phyloP scores from a whole-genome alignment of 2,797 vertebrate genomes.

The Sebastes vulpes region DNA sequence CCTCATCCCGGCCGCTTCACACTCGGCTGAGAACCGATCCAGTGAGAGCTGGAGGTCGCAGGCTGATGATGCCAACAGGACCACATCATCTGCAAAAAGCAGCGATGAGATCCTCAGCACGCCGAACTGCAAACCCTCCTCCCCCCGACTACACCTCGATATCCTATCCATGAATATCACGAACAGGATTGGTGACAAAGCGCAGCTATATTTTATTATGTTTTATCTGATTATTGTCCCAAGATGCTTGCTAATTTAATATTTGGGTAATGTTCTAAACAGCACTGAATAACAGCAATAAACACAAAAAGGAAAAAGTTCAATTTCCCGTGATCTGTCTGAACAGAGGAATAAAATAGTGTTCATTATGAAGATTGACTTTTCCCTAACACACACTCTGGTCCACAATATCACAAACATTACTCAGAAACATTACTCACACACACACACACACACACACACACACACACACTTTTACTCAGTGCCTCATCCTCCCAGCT shows the following conservation, averaged over 20 bases:
- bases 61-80: too few relatives aligned
- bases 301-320: background rate
- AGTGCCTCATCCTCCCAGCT: slow-evolving; percentile 25
- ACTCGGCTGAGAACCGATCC: too few relatives aligned
- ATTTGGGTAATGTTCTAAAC: background rate
- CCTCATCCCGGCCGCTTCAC: too few relatives aligned
- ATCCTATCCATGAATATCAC: too few relatives aligned
- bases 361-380: background rate
- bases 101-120: too few relatives aligned
- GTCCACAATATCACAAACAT: background rate
- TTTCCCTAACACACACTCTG: background rate
- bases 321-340: background rate
- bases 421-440: background rate
- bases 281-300: background rate
- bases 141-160: too few relatives aligned
- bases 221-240: background rate
- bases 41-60: too few relatives aligned
- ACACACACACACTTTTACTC: background rate
- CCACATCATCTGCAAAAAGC: too few relatives aligned
- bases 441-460: background rate
- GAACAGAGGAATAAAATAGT: background rate
- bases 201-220: background rate
- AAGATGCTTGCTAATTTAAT: background rate
- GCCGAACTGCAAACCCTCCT: too few relatives aligned
- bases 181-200: too few relatives aligned